Evolutionary conservation across 2,113 vertebrate species (phyloP), one percentile per base, ranked within the genome.

Genomic region (Motacilla alba): DNA sequence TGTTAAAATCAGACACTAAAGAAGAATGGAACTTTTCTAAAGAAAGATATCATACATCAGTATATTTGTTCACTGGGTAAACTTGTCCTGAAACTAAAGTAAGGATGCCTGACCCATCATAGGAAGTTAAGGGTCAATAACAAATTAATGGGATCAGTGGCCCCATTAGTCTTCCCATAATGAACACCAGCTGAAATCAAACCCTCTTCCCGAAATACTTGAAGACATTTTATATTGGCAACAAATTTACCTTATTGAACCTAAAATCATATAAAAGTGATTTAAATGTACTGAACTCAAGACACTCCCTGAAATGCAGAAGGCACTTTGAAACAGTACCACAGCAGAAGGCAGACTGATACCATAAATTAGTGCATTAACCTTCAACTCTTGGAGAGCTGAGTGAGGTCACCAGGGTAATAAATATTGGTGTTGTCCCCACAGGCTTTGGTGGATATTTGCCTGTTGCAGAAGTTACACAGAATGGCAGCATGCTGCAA

Each of bases 111-210:
- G 85, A 94, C 83, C 22, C 21, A 63, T 82, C 70, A 76, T 15
- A 87, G 53, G 75, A 93, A 92, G 78, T 90, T 90, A 95, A 97
- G 96, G 92, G 95, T 95, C 97, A 98, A 75, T 72, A 96, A 91
- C 82, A 95, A 93, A 93, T 94, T 94, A 97, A 97, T 97, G 94
- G 94, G 95, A 93, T 95, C 97, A 80, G 80, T 66, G 92, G 91
- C 91, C 92, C 94, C 83, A 95, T 97, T 97, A 94, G 94, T 98
- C 95, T 97, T 97, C 68, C 80, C 59, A 81, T 92, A 87, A 94
- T n/a, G 75, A 97, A 96, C 43, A 96, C 26, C 47, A 80, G 18
- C 67, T 78, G 75, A 85, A 92, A 92, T 80, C 86, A 88, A 52
- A 44, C 55, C 56, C 70, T 85, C 88, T 97, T 89, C 93, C 88